Conservation (phyloP, 2,113 vertebrate species). For the Thryonomys swinderianus region DNA sequence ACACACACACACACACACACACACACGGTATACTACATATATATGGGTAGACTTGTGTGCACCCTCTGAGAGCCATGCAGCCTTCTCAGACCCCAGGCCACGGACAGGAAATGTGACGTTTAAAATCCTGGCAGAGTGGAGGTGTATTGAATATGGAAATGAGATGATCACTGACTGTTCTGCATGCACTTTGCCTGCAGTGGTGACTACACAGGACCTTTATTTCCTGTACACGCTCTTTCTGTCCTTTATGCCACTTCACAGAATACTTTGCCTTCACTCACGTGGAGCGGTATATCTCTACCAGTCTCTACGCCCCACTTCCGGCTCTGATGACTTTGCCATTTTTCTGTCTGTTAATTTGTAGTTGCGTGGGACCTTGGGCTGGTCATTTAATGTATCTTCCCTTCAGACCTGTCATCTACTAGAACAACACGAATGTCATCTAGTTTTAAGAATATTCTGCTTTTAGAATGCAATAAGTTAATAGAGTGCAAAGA, state of each 20-base stretch:
- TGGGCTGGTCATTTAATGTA: background rate
- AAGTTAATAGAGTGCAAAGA: background rate
- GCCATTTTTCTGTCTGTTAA: background rate
- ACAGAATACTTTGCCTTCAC: background rate
- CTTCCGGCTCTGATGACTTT: background rate
- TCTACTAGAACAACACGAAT: background rate
- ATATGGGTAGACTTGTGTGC: background rate
- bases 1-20: too few species aligned
- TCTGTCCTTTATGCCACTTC: background rate
- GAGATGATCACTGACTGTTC: background rate
- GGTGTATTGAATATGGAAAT: background rate
- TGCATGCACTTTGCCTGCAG: background rate
- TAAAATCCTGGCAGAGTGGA: constrained; percentile 1
- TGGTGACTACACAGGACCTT: background rate
- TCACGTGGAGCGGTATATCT: background rate
- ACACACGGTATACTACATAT: too few species aligned
- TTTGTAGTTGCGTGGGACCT: background rate
- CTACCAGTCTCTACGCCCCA: too few species aligned
- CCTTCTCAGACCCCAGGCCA: background rate
- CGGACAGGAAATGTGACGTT: constrained; percentile 4
- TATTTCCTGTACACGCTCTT: background rate
- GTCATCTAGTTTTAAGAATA: background rate
- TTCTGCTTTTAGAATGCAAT: background rate
- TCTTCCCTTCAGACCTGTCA: background rate
- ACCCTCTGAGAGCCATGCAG: background rate